phyloP scores from a whole-genome alignment of 2,888 invertebrate genomes.

The Notodonta dromedarius region DNA sequence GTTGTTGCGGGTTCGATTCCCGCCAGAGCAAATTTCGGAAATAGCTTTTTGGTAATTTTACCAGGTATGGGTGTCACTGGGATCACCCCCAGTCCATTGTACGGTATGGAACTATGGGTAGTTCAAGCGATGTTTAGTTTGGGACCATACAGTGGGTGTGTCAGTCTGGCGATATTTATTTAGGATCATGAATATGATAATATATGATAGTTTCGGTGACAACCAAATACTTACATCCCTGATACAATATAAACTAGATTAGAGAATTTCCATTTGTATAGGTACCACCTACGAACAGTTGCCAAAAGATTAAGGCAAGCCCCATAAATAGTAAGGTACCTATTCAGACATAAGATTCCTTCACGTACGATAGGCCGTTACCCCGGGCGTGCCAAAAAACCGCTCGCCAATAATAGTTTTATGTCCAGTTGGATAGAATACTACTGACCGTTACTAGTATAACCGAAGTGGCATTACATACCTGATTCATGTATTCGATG shows the following conservation, averaged over 20 bases:
- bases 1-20: too few relatives aligned
- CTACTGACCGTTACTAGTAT: slow-evolving; percentile 21
- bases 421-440: slow-evolving; percentile 13
- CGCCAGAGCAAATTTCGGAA: too few relatives aligned
- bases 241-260: slow-evolving; percentile 12
- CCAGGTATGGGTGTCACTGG: too few relatives aligned
- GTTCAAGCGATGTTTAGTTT: too few relatives aligned
- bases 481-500: slow-evolving; percentile 12
- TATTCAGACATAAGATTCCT: slow-evolving; percentile 24
- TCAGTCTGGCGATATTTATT: not conserved
- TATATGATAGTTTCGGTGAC: not conserved
- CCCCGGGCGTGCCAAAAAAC: slow-evolving; percentile 36
- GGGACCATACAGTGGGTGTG: too few relatives aligned
- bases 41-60: too few relatives aligned
- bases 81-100: too few relatives aligned
- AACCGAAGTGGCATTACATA: slow-evolving; percentile 8
- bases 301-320: slow-evolving; percentile 30
- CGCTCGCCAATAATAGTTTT: slow-evolving; percentile 27
- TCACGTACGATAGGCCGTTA: slow-evolving; percentile 30
- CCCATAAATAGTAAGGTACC: slow-evolving; percentile 16
- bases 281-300: slow-evolving; percentile 19
- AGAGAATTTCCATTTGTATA: slow-evolving; percentile 17
- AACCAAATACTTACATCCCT: not conserved
- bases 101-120: too few relatives aligned
- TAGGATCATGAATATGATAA: not conserved